These are phyloP conservation scores for Drosophila grimshawi DNA, from an alignment of 1,140 invertebrate genomes.

Conservation along the genomic window DNA sequence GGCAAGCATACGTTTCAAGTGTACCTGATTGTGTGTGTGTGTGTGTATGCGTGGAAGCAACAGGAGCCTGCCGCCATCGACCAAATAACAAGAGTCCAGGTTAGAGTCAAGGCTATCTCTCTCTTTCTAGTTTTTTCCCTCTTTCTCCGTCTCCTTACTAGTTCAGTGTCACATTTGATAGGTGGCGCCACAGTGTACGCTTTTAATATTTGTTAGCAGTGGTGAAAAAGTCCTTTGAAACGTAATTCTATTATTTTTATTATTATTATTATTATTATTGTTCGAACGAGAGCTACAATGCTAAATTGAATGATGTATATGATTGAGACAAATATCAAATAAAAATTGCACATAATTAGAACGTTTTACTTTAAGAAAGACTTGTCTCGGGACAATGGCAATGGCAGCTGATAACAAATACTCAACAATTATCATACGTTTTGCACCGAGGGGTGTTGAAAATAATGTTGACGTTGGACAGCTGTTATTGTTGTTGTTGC, in stretches of 20 bases:
- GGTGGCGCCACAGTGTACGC: not conserved
- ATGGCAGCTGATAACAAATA: not conserved
- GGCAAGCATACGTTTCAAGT: no score
- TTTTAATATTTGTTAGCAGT: not conserved
- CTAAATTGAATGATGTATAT: not conserved
- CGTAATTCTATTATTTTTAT: no score
- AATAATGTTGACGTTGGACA: constrained; percentile 33
- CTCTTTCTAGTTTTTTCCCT: no score
- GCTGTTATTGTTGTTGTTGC: constrained; percentile 35
- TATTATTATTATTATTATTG: no score
- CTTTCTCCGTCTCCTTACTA: not conserved
- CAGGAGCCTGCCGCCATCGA: constrained; percentile 53
- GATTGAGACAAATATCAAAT: not conserved
- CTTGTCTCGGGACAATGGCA: no score
- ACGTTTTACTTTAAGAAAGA: no score
- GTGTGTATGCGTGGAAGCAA: constrained; percentile 44
- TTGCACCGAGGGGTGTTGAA: not conserved
- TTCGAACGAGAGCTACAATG: not conserved
- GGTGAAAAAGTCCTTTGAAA: not conserved
- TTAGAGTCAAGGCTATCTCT: no score
- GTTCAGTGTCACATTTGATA: not conserved
- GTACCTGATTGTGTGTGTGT: not conserved
- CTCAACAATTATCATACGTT: not conserved
- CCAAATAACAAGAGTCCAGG: constrained; percentile 60
- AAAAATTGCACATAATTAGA: no score